Percentiles rank a stretch among this genome's conserved stretches.
These are phyloP conservation scores for Musca vetustissima DNA, from an alignment of 1,140 invertebrate genomes.

Conservation along the genomic window DNA sequence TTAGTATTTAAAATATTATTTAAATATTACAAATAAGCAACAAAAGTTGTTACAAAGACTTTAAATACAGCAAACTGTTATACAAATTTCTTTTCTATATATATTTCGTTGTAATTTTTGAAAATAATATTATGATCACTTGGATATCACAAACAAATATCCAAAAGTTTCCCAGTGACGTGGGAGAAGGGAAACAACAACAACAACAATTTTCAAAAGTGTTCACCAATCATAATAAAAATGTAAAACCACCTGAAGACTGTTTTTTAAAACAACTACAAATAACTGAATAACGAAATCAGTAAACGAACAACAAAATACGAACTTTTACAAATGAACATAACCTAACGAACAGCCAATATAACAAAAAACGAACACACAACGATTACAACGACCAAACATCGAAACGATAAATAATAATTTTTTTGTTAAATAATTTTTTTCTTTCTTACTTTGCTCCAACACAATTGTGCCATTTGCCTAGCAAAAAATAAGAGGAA, in stretches of 20 bases:
- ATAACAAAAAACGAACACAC: not conserved
- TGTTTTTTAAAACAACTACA: not conserved
- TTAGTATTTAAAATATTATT: no score
- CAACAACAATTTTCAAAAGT: constrained; percentile 9
- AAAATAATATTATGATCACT: constrained; percentile 21
- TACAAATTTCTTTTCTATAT: no score
- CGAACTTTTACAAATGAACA: constrained; percentile 7
- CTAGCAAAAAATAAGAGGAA: no score
- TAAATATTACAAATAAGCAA: no score
- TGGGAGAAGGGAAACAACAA: no score
- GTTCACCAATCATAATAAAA: constrained; percentile 21
- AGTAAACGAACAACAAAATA: not conserved
- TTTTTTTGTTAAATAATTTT: no score
- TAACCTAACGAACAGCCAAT: not conserved
- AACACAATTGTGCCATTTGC: no score
- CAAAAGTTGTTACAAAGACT: no score
- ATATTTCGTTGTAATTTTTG: not conserved
- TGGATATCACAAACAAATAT: constrained; percentile 4
- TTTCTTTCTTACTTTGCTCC: no score
- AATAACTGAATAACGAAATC: not conserved
- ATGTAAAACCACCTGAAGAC: constrained; percentile 22
- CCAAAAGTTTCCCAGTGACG: not conserved
- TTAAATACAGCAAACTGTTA: no score
- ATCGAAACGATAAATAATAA: not conserved
- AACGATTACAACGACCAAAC: not conserved